Base-by-base conservation (phyloP, 2,888 invertebrate species). In the Patella depressa region DNA sequence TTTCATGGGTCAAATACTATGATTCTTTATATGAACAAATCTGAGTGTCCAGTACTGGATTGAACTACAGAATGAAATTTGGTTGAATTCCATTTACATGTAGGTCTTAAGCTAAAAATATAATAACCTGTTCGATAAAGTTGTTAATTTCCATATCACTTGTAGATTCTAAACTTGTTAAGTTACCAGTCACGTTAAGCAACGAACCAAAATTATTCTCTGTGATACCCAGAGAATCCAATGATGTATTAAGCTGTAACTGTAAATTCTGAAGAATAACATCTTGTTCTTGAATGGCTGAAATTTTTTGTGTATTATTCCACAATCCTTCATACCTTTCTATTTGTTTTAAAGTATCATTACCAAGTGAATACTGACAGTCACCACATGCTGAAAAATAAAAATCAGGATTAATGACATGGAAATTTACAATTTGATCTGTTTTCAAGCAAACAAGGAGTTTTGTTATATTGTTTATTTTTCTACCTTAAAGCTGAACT, bases 311-410 rank as follows among this genome's bases (percentile, higher is more conserved):
- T 12, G 82, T 74, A n/a, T 59, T 75, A 71, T 74, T 77, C 80
- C 78, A 80, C 59, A 80, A 78, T 5, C n/a, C 19, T 34, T 71
- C 15, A 57, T 75, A 82, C 24, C 24, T 72, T 4, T 79, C 80
- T 53, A 73, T 14, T 80, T 86, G 75, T 9, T 2, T 55, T 2
- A 75, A 9, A 11, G 85, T 82, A 79, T 86, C 85, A n/a, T 85
- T 82, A n/a, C 86, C 87, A 70, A 88, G 82, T 0, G 84, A 77
- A 34, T 55, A 77, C 78, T 84, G 81, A 73, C 88, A 88, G 17
- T 73, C 75, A 11, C 81, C 84, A 78, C 88, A 88, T 5, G 53
- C 87, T 87, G 82, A 9, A 79, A 57, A 1, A 70, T 12, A 15
- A 19, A 71, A 15, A 59, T 15, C 54, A 71, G 24, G 54, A 71